Conservation (phyloP, 2,888 invertebrate species). For the Busseola fusca region DNA sequence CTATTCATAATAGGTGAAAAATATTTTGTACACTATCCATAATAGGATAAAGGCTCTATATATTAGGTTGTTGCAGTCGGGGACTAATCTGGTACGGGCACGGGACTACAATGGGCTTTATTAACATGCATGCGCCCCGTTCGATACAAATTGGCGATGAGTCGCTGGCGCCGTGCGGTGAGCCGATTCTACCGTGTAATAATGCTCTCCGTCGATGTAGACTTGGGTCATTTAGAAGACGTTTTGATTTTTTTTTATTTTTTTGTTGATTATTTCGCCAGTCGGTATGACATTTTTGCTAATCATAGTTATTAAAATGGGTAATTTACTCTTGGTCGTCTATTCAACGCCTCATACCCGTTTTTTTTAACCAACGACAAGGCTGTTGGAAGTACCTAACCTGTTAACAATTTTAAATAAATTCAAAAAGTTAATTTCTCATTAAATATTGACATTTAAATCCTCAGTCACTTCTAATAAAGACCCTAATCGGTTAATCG, state of each 20-base stretch:
- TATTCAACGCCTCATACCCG: background rate
- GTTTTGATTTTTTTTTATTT: background rate
- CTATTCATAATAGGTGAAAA: too few species aligned
- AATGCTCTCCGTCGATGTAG: slow-evolving; percentile 48
- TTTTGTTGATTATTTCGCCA: background rate
- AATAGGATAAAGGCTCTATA: slow-evolving; percentile 55
- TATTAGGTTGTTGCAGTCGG: slow-evolving; percentile 57
- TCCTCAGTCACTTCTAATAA: background rate
- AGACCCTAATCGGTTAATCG: slow-evolving; percentile 3
- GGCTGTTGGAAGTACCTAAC: background rate
- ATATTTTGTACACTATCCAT: slow-evolving; percentile 43
- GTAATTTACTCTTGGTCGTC: background rate
- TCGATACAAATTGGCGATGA: slow-evolving; percentile 84
- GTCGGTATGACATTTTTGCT: background rate
- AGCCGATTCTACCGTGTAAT: slow-evolving; percentile 66
- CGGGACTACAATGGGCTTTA: slow-evolving; percentile 83
- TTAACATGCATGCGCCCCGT: slow-evolving; percentile 80
- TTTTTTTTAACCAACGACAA: background rate
- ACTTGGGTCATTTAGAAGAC: slow-evolving; percentile 3
- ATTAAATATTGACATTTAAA: background rate
- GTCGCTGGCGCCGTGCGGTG: slow-evolving; percentile 65
- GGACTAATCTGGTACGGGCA: slow-evolving; percentile 77
- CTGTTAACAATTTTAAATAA: background rate
- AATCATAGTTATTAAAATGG: background rate
- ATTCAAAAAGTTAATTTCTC: background rate